Evolutionary conservation across 2,888 invertebrate genomes (phyloP), one percentile per base, ranked within the genome.

Genomic region (Sarcophaga subvicina): DNA sequence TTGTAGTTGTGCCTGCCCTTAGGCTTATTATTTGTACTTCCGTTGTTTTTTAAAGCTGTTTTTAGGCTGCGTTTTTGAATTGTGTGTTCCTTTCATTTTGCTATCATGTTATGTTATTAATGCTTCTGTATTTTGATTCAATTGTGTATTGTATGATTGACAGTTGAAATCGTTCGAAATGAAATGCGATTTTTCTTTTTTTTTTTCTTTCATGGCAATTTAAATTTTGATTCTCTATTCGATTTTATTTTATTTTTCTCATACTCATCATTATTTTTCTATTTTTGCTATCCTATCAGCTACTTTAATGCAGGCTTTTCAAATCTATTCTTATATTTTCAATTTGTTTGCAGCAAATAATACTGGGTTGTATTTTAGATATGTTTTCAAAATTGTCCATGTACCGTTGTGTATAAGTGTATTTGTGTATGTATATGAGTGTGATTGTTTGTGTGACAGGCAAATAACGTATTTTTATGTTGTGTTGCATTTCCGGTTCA

Each of bases 401-500:
- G 2, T 37, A 37, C 1, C 6, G 37, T 6, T 10, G 8, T 10
- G 8, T 37, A 10, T 47, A 17, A n/a, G 47, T 64, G 17, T 22
- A 37, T 4, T 4, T 67, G 69, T 63, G 12, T 75, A 27, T 75
- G 37, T 73, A 45, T 11, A 54, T 73, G 17, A 17, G 59, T 71
- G 71, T 11, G 20, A 10, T 22, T 27, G 45, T 54, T 64, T 22
- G 17, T 79, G 27, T 73, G 25, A 64, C 8, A 14, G 47, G 54
- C 66, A 37, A 37, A 37, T 37, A 37, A 37, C 66, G 60, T 37
- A 49, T 80, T 80, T 77, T 71, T 83, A 64, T 83, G 66, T 80
- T 84, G 80, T 80, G 85, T 83, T 80, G 77, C 82, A 88, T 88
- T 88, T 88, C 87, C 83, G 89, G 88, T 89, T 89, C 88, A 89